phyloP scores from a whole-genome alignment of 2,888 invertebrate species.

The Chorisops tibialis region DNA sequence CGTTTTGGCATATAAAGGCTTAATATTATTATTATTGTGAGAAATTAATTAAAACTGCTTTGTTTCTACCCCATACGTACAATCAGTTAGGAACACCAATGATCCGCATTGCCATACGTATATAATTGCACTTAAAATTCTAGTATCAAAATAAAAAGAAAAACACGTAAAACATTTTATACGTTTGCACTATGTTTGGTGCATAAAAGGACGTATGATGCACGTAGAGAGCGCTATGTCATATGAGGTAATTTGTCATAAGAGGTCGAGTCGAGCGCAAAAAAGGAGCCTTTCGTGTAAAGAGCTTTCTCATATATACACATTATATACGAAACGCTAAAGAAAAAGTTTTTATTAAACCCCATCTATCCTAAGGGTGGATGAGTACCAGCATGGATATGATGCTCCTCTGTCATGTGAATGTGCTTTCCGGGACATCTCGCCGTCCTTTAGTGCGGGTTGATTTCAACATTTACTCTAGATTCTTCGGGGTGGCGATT shows the following conservation, averaged over 20 bases:
- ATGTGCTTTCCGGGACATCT: neutral
- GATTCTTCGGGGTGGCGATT: neutral
- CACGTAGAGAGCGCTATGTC: neutral
- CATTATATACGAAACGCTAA: neutral
- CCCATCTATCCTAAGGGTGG: neutral
- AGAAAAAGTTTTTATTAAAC: neutral
- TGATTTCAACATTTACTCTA: no score
- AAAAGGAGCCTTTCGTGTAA: neutral
- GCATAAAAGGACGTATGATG: neutral
- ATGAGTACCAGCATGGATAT: neutral
- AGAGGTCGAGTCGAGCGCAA: neutral
- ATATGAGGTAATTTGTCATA: neutral
- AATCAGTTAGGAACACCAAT: no score
- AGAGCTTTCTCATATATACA: neutral
- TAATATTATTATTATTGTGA: no score
- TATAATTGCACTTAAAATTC: no score
- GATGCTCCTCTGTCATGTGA: neutral
- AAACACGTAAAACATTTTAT: neutral
- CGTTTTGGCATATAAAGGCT: no score
- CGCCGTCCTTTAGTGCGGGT: no score
- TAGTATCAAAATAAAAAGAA: no score
- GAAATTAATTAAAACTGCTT: no score
- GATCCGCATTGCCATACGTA: no score
- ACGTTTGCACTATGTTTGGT: neutral
- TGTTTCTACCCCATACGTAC: no score